phyloP scores from a whole-genome alignment of 2,113 vertebrate genomes.

The Antechinus stuartii region DNA sequence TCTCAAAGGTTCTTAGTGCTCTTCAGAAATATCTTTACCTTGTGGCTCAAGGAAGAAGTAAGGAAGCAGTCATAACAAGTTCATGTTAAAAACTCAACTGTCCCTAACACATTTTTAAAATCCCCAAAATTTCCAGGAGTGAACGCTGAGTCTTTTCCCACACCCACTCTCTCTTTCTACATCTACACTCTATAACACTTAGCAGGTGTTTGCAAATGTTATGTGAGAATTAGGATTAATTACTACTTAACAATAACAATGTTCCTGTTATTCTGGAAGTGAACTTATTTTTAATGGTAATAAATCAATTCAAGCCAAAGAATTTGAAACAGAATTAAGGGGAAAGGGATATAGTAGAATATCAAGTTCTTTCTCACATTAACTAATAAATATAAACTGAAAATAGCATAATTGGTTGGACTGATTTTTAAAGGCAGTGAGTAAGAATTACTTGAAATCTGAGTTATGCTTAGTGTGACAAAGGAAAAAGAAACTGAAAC shows the following conservation, averaged over 20 bases:
- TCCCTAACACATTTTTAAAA: not conserved
- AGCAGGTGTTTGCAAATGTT: not conserved
- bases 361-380: slow-evolving; percentile 23
- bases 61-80: not conserved
- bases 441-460: slow-evolving; percentile 20
- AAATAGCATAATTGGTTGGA: slow-evolving; percentile 3
- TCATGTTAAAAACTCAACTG: not conserved
- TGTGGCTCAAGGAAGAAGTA: not conserved
- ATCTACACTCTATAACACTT: not conserved
- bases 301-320: not conserved
- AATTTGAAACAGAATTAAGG: slow-evolving; percentile 39
- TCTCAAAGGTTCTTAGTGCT: not conserved
- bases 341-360: slow-evolving; percentile 9
- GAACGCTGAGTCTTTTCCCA: not conserved
- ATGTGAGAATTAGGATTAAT: not conserved
- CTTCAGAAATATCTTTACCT: not conserved
- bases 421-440: slow-evolving; percentile 41
- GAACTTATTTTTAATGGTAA: not conserved
- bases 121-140: not conserved
- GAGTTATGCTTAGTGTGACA: slow-evolving; percentile 26
- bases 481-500: slow-evolving; percentile 36
- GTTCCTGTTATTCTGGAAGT: not conserved
- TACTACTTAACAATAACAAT: not conserved
- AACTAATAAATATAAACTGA: slow-evolving; percentile 27
- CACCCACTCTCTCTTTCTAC: not conserved